These are phyloP conservation scores for Norana najaformis DNA, from an alignment of 2,888 invertebrate genomes.

Conservation along the genomic window DNA sequence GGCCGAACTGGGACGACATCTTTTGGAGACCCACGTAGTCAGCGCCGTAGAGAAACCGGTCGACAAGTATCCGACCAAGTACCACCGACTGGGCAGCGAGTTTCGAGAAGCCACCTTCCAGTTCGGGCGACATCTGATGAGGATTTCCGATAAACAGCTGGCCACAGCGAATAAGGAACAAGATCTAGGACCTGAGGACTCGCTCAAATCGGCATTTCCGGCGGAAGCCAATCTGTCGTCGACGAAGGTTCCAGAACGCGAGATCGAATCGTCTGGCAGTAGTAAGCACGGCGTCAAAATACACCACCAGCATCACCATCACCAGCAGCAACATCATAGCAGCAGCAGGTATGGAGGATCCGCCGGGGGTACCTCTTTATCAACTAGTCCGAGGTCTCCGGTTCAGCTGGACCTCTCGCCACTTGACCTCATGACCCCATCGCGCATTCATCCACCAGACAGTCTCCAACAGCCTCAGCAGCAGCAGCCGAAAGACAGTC, in stretches of 20 bases:
- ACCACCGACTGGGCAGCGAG: conserved; percentile 86
- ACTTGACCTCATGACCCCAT: not conserved
- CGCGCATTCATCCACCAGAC: conserved; percentile 31
- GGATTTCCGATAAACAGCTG: conserved; percentile 19
- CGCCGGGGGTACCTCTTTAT: not conserved
- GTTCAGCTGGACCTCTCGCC: conserved; percentile 5
- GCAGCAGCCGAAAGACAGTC: not conserved
- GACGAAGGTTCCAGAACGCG: not conserved
- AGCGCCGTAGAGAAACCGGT: conserved; percentile 8
- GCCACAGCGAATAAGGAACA: not conserved
- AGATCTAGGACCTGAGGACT: not conserved
- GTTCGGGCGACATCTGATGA: conserved; percentile 23
- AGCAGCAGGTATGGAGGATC: not conserved
- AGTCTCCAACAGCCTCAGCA: conserved; percentile 31
- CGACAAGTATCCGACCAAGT: conserved; percentile 56
- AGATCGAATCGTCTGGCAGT: not conserved
- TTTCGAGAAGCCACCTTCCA: conserved; percentile 60
- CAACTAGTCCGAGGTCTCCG: not conserved
- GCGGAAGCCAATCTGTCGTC: not conserved
- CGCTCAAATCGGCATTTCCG: not conserved
- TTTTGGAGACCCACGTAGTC: conserved; percentile 30
- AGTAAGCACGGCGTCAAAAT: not conserved
- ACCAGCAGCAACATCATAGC: not conserved
- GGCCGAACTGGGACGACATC: conserved; percentile 36
- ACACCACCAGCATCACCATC: conserved; percentile 13